Base-by-base conservation (phyloP, 1,140 invertebrate genomes). In the Agraylea sexmaculata region DNA sequence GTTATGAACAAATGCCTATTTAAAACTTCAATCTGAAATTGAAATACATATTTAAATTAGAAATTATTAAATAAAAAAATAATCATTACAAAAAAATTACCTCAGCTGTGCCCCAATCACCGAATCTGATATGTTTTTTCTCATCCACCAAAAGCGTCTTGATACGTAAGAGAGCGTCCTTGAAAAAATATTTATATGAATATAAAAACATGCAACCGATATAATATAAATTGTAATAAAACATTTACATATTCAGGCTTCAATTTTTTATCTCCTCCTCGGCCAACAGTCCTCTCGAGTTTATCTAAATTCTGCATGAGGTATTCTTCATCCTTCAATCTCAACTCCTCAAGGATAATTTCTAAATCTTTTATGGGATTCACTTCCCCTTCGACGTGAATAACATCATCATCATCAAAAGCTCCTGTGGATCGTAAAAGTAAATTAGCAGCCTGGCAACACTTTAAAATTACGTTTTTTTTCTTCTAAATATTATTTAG, bases 1-100 rank as follows among this genome's bases (percentile, higher is more conserved):
- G 95, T 99, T 15, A 99, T 66, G 57, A 99, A 94, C 39, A 98
- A 67, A 63, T 98, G 84, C 64, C 92, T 93, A 60, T 99, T 99
- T 25, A 99, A 68, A 15, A 92, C 68, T 67, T 99, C 94, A 65
- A 98, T 95, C 91, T 96, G 66, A 43, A 36, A 43, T 40, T 20
- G 15, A 43, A 13, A 48, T 20, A 23, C 20, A 29, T 33, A 42
- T 32, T n/a, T 36, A 42, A 28, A 33, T 30, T 3, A 31, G 16
- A 39, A 6, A 22, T 36, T 36, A 16, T 38, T 38, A 25, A 42
- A 35, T 33, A 40, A 19, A 41, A 15, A 36, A 21, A 23, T 39
- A 46, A 20, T 16, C 10, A 17, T 15, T 38, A 19, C 32, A 43
- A 51, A 48, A 41, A 22, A 73, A 75, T 77, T 69, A 94, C 91